Conservation (phyloP, 1,140 invertebrate genomes). For the Pentalonia nigronervosa region DNA sequence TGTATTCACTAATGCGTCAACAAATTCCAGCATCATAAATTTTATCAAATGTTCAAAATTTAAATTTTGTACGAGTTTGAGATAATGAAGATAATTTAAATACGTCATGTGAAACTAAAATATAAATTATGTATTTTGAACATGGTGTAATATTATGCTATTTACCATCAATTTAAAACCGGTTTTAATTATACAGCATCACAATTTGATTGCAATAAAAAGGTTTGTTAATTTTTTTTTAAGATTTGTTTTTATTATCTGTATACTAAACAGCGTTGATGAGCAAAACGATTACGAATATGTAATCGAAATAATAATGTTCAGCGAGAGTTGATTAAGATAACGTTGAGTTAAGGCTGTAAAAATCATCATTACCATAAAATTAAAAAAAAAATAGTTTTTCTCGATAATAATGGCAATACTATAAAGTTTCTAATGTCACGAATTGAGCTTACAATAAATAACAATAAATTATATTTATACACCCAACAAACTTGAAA, state of each 20-base stretch:
- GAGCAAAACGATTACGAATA: not conserved
- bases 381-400: not conserved
- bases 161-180: conserved; percentile 17
- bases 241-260: not conserved
- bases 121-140: conserved; percentile 19
- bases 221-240: not conserved
- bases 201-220: conserved; percentile 2
- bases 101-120: not conserved
- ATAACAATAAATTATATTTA: not conserved
- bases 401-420: not conserved
- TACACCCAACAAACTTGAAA: not conserved
- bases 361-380: not conserved
- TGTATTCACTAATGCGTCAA: not conserved
- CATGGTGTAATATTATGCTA: not conserved
- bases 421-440: not conserved
- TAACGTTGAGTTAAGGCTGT: conserved; percentile 2
- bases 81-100: conserved; percentile 4
- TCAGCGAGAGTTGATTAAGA: conserved; percentile 1
- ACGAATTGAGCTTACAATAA: not conserved
- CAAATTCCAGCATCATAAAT: conserved; percentile 12
- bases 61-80: not conserved
- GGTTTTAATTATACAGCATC: not conserved
- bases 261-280: not conserved
- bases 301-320: not conserved
- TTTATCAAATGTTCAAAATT: not conserved